phyloP scores from a whole-genome alignment of 2,888 invertebrate genomes.

The Drosophila falleni region DNA sequence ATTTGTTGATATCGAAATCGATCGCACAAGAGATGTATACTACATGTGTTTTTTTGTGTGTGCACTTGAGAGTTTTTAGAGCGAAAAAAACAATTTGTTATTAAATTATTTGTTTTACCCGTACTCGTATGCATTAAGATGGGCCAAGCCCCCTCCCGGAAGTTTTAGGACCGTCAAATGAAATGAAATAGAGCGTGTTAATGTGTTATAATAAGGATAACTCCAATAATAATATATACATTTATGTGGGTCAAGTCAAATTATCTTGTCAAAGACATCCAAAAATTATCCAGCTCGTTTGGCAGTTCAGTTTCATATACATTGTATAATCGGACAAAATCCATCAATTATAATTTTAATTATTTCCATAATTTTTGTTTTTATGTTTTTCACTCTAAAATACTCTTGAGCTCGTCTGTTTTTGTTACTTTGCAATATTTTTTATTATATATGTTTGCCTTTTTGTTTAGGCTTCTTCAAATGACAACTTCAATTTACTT shows the following conservation, averaged over 20 bases:
- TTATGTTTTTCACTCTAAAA: slow-evolving; percentile 80
- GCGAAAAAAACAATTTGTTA: slow-evolving; percentile 69
- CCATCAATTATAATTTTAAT: not conserved
- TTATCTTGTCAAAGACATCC: slow-evolving; percentile 15
- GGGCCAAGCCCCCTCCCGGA: slow-evolving; percentile 50
- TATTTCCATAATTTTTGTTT: not conserved
- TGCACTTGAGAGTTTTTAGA: slow-evolving; percentile 85
- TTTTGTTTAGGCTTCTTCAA: slow-evolving; percentile 40
- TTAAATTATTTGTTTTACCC: slow-evolving; percentile 65
- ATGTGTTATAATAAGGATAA: slow-evolving; percentile 27
- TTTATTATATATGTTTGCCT: slow-evolving; percentile 80
- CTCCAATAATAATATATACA: slow-evolving; percentile 1
- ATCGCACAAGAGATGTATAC: slow-evolving; percentile 47
- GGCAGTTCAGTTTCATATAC: not conserved
- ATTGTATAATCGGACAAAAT: not conserved
- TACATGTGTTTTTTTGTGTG: slow-evolving; percentile 15
- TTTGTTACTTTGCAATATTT: slow-evolving; percentile 75
- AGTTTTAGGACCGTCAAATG: slow-evolving; percentile 46
- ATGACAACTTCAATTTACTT: slow-evolving; percentile 10
- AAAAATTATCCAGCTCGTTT: not conserved
- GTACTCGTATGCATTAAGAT: slow-evolving; percentile 33
- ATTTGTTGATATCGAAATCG: slow-evolving; percentile 63
- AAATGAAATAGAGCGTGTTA: slow-evolving; percentile 48
- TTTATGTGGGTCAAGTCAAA: slow-evolving; percentile 25
- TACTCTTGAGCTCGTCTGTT: slow-evolving; percentile 74